Percentiles rank a stretch among this genome's conserved stretches.
Evolutionary conservation across 1,140 invertebrate species (phyloP).

Genomic region (Piezodorus guildinii): DNA sequence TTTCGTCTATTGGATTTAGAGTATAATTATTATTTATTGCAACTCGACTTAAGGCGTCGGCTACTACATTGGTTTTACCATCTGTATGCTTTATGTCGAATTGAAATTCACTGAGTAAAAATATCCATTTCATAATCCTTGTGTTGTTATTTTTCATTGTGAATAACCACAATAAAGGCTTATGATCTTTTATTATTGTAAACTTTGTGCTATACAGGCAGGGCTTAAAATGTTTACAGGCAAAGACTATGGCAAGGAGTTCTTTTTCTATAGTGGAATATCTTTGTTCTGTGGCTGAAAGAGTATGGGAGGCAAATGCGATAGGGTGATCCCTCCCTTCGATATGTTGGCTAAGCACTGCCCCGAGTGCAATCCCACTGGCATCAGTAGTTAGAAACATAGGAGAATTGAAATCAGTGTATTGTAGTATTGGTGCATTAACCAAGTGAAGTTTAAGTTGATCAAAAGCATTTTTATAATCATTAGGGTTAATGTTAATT

Average conservation of each 20-base stretch:
- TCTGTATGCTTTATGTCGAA: too few species aligned
- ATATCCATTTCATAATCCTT: too few species aligned
- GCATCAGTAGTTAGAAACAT: slow-evolving; percentile 36
- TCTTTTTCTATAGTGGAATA: slow-evolving; percentile 35
- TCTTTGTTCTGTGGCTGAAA: slow-evolving; percentile 30
- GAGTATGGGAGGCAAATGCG: slow-evolving; percentile 29
- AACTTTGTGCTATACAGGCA: slow-evolving; percentile 39
- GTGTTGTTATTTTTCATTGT: too few species aligned
- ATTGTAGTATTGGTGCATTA: slow-evolving; percentile 35
- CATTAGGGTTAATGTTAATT: neutral
- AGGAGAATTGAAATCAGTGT: slow-evolving; percentile 31
- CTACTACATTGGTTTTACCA: too few species aligned
- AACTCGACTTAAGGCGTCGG: too few species aligned
- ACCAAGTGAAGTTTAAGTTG: neutral
- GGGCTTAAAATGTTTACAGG: slow-evolving; percentile 35
- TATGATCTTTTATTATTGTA: slow-evolving; percentile 40
- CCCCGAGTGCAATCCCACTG: slow-evolving; percentile 31
- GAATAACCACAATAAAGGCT: slow-evolving; percentile 32
- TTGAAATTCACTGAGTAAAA: too few species aligned
- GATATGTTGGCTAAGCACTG: slow-evolving; percentile 31
- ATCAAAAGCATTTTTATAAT: slow-evolving; percentile 11
- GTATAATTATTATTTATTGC: too few species aligned
- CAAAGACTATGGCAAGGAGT: slow-evolving; percentile 41
- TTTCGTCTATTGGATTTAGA: too few species aligned
- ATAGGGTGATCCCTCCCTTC: slow-evolving; percentile 30